Conservation (phyloP, 2,113 vertebrate species). For the Theropithecus gelada region DNA sequence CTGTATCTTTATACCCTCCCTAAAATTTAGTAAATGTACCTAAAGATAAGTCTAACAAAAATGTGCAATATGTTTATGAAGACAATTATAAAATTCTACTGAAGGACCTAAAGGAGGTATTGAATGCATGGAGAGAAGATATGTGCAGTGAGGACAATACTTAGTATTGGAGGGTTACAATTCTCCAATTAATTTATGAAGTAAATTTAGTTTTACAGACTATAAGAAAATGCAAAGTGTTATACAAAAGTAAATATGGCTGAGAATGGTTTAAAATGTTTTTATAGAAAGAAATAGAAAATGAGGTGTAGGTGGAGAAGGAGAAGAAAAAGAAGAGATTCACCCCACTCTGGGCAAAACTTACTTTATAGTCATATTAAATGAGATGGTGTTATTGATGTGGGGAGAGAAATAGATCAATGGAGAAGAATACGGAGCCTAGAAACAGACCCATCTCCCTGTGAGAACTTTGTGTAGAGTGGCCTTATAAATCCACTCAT, state of each 20-base stretch:
- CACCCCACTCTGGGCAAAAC: neutral
- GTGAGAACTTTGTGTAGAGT: neutral
- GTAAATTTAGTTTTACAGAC: neutral
- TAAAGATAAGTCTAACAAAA: neutral
- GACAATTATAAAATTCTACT: neutral
- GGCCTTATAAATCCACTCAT: neutral
- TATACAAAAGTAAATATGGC: neutral
- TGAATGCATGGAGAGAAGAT: neutral
- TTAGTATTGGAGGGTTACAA: neutral
- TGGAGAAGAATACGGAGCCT: neutral
- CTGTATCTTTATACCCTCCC: neutral
- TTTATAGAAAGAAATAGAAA: neutral
- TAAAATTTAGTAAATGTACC: neutral
- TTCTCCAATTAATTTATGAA: slow-evolving; percentile 25
- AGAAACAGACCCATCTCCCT: neutral
- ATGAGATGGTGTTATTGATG: neutral
- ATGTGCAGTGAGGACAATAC: neutral
- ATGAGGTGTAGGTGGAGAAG: neutral
- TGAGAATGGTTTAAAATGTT: neutral
- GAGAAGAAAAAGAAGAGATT: neutral
- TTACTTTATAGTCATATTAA: neutral
- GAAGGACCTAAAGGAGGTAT: neutral
- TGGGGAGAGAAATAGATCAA: neutral
- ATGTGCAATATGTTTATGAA: neutral
- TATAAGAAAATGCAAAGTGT: neutral